A percentile compares a stretch with the other conserved stretches of the same genome.
Evolutionary conservation across 2,888 invertebrate species (phyloP).

Genomic region (Callosobruchus maculatus): DNA sequence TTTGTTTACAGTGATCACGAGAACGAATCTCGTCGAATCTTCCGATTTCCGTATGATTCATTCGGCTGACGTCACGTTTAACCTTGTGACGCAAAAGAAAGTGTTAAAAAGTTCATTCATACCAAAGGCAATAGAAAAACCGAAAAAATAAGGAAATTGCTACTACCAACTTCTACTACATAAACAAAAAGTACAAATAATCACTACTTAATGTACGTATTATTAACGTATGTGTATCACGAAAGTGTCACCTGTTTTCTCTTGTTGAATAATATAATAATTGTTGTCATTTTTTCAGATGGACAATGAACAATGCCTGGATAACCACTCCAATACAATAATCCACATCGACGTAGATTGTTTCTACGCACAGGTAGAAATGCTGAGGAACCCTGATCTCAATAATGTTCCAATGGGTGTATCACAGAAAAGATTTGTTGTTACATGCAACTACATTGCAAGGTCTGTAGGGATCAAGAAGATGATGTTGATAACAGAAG

Average conservation of each 20-base stretch:
- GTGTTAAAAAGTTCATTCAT: neutral
- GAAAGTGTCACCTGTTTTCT: neutral
- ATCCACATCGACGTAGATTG: conserved; percentile 81
- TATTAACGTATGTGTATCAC: neutral
- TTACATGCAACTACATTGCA: conserved; percentile 82
- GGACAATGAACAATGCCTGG: conserved; percentile 15
- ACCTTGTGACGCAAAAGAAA: neutral
- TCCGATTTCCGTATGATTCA: neutral
- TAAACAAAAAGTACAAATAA: no score
- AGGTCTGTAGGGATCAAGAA: conserved; percentile 72
- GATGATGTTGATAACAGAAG: conserved; percentile 74
- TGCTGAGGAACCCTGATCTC: conserved; percentile 66
- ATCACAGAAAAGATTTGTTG: conserved; percentile 79
- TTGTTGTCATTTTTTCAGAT: conserved; percentile 14
- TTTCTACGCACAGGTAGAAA: conserved; percentile 85
- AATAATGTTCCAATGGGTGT: conserved; percentile 70
- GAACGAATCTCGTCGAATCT: no score
- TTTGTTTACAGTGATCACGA: no score
- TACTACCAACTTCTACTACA: no score
- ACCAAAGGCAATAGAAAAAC: neutral
- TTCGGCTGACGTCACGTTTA: neutral
- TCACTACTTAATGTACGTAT: neutral
- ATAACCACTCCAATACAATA: conserved; percentile 63
- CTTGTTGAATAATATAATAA: neutral
- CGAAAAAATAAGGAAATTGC: neutral